Conservation (phyloP, 2,888 invertebrate genomes). For the Nemurella pictetii region DNA sequence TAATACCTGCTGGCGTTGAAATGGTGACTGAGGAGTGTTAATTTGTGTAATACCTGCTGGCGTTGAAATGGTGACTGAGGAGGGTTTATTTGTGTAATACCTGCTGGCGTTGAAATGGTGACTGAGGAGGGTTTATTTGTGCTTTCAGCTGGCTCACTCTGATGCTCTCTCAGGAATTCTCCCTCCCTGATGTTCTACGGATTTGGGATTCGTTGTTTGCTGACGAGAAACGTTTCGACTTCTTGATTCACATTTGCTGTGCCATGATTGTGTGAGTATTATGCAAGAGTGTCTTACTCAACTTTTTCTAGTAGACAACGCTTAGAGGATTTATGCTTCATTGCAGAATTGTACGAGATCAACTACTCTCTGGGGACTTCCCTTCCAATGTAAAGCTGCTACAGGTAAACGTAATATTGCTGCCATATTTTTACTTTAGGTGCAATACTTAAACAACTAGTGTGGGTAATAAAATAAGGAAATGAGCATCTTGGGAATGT, state of each 20-base stretch:
- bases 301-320: background rate
- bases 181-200: slow-evolving; percentile 93
- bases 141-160: slow-evolving; percentile 88
- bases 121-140: too few species aligned
- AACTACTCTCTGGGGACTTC: slow-evolving; percentile 86
- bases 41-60: too few species aligned
- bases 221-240: slow-evolving; percentile 85
- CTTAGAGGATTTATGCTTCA: slow-evolving; percentile 1
- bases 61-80: too few species aligned
- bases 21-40: too few species aligned
- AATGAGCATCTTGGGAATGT: too few species aligned
- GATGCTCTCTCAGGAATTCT: slow-evolving; percentile 95
- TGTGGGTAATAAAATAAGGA: too few species aligned
- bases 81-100: too few species aligned
- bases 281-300: too few species aligned
- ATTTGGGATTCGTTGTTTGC: slow-evolving; percentile 98
- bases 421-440: too few species aligned
- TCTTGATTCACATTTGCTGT: slow-evolving; percentile 90
- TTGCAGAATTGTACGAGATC: slow-evolving; percentile 77
- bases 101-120: too few species aligned
- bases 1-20: too few species aligned
- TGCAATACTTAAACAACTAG: background rate
- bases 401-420: slow-evolving; percentile 72
- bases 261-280: slow-evolving; percentile 93
- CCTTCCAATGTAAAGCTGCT: slow-evolving; percentile 91